Base-by-base conservation (phyloP, 2,797 vertebrate species). In the Columba guinea region DNA sequence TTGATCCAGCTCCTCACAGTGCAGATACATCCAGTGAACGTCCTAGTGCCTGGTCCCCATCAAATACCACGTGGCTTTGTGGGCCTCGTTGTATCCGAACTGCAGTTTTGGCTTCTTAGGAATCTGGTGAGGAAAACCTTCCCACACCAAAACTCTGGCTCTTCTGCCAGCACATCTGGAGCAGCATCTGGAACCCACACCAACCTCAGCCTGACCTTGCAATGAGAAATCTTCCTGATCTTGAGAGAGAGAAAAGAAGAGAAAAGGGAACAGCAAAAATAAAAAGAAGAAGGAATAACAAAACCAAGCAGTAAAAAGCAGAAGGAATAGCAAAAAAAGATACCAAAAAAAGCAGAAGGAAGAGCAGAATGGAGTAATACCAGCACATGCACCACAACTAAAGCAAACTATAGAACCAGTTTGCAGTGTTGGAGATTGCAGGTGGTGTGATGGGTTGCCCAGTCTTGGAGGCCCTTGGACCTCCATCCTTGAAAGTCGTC, bases 291-390 rank as follows among this genome's bases (percentile, higher is more conserved):
- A 94, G 60, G 65, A 80, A 74, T 63, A 20, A 77, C 13, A 87
- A 90, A 79, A 44, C 32, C 35, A 30, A 89, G 51, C 4, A 35
- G 37, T 52, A 76, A 94, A 96, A 96, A 90, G 93, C 82, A 90
- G 94, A 96, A 96, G 89, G 39, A 74, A 94, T 56, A 32, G 51
- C 41, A 56, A 84, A 80, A 75, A 39, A 46, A 39, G 5, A 12
- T 2, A 64, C 16, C 14, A 60, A 30, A 71, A 65, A 96, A 96
- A 94, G 89, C 75, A 93, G 95, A 96, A 96, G 94, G 65, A 76
- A 82, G 69, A 35, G 37, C 48, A 67, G n/a, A 56, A 35, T 39
- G 64, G n/a, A 86, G 70, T 37, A 75, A 69, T 4, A 71, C 9
- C 62, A 75, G 44, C 20, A 22, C 9, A 34, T 15, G 35, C 69